A percentile compares a stretch with the other conserved stretches of the same genome.
Evolutionary conservation across 1,140 invertebrate genomes (phyloP).

Genomic region (Philotrypesis tridentata): DNA sequence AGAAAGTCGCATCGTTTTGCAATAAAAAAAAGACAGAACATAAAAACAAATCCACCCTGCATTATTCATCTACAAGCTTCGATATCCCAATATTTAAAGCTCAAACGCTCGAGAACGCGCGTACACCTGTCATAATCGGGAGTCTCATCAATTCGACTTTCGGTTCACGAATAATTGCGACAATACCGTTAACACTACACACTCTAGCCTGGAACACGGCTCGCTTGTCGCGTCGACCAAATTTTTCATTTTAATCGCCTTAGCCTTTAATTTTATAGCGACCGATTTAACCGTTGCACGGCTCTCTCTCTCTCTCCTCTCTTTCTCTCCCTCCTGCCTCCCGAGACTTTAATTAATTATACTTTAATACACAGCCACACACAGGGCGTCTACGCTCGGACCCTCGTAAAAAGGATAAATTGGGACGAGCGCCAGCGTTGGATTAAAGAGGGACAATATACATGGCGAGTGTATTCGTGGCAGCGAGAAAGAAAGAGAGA

Average conservation of each 20-base stretch:
- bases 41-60: too few relatives aligned
- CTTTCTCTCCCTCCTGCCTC: too few relatives aligned
- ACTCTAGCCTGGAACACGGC: not conserved
- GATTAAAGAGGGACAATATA: not conserved
- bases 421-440: not conserved
- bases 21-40: not conserved
- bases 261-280: slow-evolving; percentile 38
- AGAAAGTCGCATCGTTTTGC: too few relatives aligned
- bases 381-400: not conserved
- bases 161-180: not conserved
- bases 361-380: slow-evolving; percentile 31
- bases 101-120: not conserved
- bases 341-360: slow-evolving; percentile 44
- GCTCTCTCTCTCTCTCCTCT: too few relatives aligned
- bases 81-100: not conserved
- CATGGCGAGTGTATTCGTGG: not conserved
- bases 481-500: too few relatives aligned
- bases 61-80: not conserved
- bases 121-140: not conserved
- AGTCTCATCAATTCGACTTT: slow-evolving; percentile 11
- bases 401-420: slow-evolving; percentile 27
- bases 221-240: not conserved
- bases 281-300: slow-evolving; percentile 10
- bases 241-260: slow-evolving; percentile 43
- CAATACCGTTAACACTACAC: not conserved